Evolutionary conservation across 2,113 vertebrate species (phyloP), one percentile per base, ranked within the genome.

Genomic region (Siniperca chuatsi): DNA sequence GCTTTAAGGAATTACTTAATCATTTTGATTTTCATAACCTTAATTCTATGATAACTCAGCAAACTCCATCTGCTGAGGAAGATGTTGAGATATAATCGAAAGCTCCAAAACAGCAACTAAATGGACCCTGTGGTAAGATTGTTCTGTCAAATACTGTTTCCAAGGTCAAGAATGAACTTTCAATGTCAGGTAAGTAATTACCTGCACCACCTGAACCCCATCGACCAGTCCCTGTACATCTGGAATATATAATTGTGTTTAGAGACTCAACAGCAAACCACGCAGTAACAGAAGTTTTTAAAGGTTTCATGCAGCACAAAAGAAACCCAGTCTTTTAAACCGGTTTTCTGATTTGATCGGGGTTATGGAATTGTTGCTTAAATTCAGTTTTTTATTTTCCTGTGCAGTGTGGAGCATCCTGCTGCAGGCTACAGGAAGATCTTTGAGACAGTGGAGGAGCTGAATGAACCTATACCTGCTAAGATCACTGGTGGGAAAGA

Each of bases 401-500:
- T 64, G 9, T 40, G 90, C 90, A 99, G 98, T 75, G 95, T 99
- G 0, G 98, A 99, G 81, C 98, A 99, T 83, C 98, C 98, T 0
- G 98, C 98, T 50, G 96, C 94, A 54, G 97, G 97, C 67, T 99
- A 99, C 93, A 98, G 92, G 95, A 99, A 97, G 92, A 96, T 99
- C 81, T 99, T 98, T 91, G 98, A 99, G 93, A 98, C 98, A 0
- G 97, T 96, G 87, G 98, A 99, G 89, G 98, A 99, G 85, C 86
- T 99, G 69, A 96, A 96, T 20, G 96, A 98, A 8, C 97, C 98
- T 0, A 90, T 99, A 78, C 95, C 97, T 15, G 96, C 98, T 33
- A 94, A 96, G 0, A 94, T 99, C 79, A 97, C 92, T 82, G 98
- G 93, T 94, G 83, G 35, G 77, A 61, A 44, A 40, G 13, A 8